These are phyloP conservation scores for Lutraria lutraria DNA, from an alignment of 2,888 invertebrate genomes.

Conservation along the genomic window DNA sequence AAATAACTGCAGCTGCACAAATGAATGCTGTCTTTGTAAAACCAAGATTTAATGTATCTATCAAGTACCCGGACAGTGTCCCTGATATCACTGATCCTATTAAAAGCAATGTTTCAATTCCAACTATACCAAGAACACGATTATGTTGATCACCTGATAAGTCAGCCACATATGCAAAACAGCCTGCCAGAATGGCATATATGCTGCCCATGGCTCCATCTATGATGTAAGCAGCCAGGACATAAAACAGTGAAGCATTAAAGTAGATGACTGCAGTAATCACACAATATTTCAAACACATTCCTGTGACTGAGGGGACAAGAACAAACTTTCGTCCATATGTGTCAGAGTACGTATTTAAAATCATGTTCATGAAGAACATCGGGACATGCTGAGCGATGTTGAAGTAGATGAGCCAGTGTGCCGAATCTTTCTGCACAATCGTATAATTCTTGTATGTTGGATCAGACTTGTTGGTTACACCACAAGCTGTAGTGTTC, in stretches of 20 bases:
- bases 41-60: conserved; percentile 32
- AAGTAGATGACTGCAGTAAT: conserved; percentile 17
- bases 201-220: conserved; percentile 28
- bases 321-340: conserved; percentile 46
- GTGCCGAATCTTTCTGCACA: conserved; percentile 46
- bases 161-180: conserved; percentile 38
- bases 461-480: conserved; percentile 29
- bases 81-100: not conserved
- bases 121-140: conserved; percentile 35
- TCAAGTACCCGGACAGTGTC: conserved; percentile 31
- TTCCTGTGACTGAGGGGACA: conserved; percentile 9
- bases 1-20: not conserved
- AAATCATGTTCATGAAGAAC: conserved; percentile 30
- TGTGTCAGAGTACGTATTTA: conserved; percentile 41
- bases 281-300: not conserved
- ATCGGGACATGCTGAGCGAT: conserved; percentile 12
- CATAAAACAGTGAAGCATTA: not conserved
- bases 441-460: conserved; percentile 39
- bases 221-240: not conserved
- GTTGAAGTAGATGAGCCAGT: conserved; percentile 37
- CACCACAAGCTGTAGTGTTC: conserved; percentile 26
- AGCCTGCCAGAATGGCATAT: conserved; percentile 25
- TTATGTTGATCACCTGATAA: not conserved
- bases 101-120: conserved; percentile 21
- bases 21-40: conserved; percentile 34